Evolutionary conservation across 2,797 vertebrate genomes (phyloP).

Genomic region (Eremophila alpestris): DNA sequence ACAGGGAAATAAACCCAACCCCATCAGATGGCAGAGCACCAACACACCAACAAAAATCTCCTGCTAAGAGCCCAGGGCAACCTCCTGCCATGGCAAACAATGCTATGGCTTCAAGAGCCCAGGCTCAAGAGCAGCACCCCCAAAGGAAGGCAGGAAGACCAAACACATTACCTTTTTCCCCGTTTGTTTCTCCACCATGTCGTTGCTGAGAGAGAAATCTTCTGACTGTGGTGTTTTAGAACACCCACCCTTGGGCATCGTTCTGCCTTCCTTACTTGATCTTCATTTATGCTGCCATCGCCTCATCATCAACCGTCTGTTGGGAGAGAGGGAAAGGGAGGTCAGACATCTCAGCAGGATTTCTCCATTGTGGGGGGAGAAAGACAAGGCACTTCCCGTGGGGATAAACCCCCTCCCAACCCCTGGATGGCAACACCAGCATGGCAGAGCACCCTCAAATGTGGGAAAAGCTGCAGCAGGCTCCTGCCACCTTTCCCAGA

Average conservation of each 20-base stretch:
- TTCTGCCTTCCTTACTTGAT: conserved; percentile 96
- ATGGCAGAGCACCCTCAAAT: background rate
- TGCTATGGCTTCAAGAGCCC: rapidly evolving
- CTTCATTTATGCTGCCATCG: conserved; percentile 90
- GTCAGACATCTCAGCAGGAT: background rate
- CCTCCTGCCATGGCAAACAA: background rate
- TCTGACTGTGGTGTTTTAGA: conserved; percentile 98
- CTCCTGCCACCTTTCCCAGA: background rate
- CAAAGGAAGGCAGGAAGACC: background rate
- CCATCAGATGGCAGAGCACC: background rate
- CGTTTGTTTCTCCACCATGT: conserved; percentile 99
- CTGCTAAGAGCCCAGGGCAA: background rate
- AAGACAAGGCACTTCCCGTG: background rate
- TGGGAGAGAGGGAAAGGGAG: conserved; percentile 16
- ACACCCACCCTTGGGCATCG: conserved; percentile 99
- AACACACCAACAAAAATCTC: background rate
- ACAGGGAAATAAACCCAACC: rapidly evolving
- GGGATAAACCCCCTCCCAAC: background rate
- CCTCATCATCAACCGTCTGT: conserved; percentile 97
- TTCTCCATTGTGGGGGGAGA: rapidly evolving
- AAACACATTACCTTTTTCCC: conserved; percentile 92
- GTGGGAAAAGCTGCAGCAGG: background rate
- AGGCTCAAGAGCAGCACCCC: background rate
- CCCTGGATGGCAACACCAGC: background rate
- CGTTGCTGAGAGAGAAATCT: conserved; percentile 96